Evolutionary conservation across 2,113 vertebrate genomes (phyloP).

Genomic region (Morone chrysops): DNA sequence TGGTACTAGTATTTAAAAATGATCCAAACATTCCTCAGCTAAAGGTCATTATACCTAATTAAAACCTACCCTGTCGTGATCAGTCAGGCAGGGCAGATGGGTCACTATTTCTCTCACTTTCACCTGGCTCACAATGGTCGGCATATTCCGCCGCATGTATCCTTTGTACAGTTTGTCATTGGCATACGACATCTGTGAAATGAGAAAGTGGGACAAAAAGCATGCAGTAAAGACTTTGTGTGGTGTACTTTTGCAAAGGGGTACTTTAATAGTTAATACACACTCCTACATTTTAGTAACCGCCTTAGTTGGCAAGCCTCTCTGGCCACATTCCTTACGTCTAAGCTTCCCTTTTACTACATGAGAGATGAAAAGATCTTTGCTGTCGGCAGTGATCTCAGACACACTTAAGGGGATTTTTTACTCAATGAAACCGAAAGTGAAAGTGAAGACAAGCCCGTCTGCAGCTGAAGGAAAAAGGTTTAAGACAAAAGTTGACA

Average conservation of each 20-base stretch:
- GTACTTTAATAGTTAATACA: neutral
- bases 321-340: neutral
- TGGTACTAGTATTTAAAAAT: too few relatives aligned
- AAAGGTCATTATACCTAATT: neutral
- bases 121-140: conserved; percentile 57
- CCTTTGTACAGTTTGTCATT: conserved; percentile 77
- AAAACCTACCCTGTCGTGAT: conserved; percentile 77
- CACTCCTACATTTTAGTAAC: neutral
- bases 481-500: too few relatives aligned
- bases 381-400: neutral
- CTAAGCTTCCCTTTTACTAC: neutral
- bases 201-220: neutral
- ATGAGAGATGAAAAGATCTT: conserved; percentile 3
- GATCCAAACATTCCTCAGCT: too few relatives aligned
- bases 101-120: conserved; percentile 74
- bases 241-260: neutral
- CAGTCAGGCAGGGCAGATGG: conserved; percentile 79
- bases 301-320: neutral
- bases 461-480: neutral
- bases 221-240: neutral
- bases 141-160: conserved; percentile 74
- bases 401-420: neutral
- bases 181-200: conserved; percentile 77
- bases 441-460: conserved; percentile 58
- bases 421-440: conserved; percentile 51